A percentile compares a stretch with the other conserved stretches of the same genome.
These are phyloP conservation scores for Acromyrmex charruanus DNA, from an alignment of 1,140 invertebrate species.

Conservation along the genomic window DNA sequence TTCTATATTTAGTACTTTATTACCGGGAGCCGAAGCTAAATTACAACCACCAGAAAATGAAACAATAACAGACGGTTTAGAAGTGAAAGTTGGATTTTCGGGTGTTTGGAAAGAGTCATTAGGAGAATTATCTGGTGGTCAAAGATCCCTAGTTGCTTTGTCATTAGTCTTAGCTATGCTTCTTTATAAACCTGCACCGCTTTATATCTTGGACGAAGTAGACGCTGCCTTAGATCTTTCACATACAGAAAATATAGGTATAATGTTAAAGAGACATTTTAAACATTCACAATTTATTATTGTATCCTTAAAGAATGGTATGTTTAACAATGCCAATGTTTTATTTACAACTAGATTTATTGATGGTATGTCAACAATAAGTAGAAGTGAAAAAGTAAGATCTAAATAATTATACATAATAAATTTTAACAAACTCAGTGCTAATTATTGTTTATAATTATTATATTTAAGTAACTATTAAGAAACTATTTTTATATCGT, in stretches of 20 bases:
- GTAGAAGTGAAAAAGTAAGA: constrained; percentile 87
- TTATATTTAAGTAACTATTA: not conserved
- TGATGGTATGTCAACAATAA: constrained; percentile 97
- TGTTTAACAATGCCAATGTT: constrained; percentile 99
- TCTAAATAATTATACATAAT: constrained; percentile 63
- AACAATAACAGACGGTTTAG: constrained; percentile 94
- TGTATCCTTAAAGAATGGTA: constrained; percentile 99
- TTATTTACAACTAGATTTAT: constrained; percentile 98
- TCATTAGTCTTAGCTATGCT: constrained; percentile 98
- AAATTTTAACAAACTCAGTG: constrained; percentile 11
- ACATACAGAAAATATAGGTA: constrained; percentile 99
- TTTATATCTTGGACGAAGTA: constrained; percentile 99
- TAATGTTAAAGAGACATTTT: constrained; percentile 98
- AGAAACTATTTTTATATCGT: not conserved
- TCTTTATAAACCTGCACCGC: constrained; percentile 98
- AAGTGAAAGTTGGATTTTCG: constrained; percentile 97
- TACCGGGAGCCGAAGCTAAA: constrained; percentile 96
- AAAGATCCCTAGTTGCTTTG: constrained; percentile 98
- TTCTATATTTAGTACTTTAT: constrained; percentile 96
- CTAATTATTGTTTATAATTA: not conserved
- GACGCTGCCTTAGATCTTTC: constrained; percentile 99
- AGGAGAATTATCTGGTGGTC: constrained; percentile 98
- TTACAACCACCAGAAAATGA: constrained; percentile 92
- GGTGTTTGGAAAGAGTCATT: constrained; percentile 98
- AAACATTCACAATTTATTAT: constrained; percentile 99